Percentiles rank a stretch among this genome's conserved stretches.
Conservation (phyloP, 2,888 invertebrate genomes). For the Tineola bisselliella region DNA sequence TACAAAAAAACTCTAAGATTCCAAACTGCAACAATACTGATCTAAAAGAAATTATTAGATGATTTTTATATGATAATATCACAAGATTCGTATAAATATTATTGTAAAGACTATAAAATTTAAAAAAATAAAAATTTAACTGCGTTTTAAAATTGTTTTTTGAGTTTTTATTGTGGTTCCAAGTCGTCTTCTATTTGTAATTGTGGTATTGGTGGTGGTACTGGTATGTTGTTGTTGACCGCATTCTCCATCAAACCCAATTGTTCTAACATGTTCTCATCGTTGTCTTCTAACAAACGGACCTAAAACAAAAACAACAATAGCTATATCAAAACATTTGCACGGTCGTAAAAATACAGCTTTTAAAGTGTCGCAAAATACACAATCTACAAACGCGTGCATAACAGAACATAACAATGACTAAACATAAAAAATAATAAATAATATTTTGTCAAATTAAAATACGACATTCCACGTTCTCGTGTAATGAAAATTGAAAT, state of each 20-base stretch:
- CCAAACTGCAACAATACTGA: not conserved
- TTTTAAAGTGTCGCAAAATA: too few relatives aligned
- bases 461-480: too few relatives aligned
- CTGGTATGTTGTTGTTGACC: constrained; percentile 32
- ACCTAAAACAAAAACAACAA: constrained; percentile 29
- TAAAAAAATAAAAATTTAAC: not conserved
- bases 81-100: not conserved
- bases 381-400: too few relatives aligned
- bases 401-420: too few relatives aligned
- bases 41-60: not conserved
- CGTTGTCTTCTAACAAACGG: constrained; percentile 58
- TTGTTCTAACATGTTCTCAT: constrained; percentile 55
- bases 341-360: too few relatives aligned
- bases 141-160: not conserved
- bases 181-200: constrained; percentile 66
- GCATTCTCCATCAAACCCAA: constrained; percentile 55
- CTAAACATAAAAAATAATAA: too few relatives aligned
- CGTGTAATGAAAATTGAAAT: too few relatives aligned
- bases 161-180: constrained; percentile 14
- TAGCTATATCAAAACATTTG: too few relatives aligned
- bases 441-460: too few relatives aligned
- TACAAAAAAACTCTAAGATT: not conserved
- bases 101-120: not conserved
- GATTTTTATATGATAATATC: not conserved
- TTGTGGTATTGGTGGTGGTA: constrained; percentile 61